Evolutionary conservation across 2,113 vertebrate genomes (phyloP).

Genomic region (Porphyrio hochstetteri): DNA sequence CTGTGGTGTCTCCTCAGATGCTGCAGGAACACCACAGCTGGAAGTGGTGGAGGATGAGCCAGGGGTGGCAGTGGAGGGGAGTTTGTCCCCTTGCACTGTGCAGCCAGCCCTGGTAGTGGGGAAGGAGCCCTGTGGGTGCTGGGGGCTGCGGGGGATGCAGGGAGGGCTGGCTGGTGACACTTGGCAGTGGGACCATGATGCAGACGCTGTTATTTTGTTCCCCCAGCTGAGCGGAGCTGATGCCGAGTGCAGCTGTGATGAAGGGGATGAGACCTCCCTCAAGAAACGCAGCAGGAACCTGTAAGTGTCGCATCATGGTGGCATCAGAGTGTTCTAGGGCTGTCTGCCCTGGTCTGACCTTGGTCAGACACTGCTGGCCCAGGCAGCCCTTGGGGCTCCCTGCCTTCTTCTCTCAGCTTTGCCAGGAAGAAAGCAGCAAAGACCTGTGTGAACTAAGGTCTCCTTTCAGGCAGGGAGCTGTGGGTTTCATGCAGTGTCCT

Average conservation of each 20-base stretch:
- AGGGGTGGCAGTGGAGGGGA: background rate
- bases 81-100: rapidly evolving
- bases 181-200: background rate
- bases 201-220: background rate
- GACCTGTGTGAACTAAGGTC: rapidly evolving
- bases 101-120: background rate
- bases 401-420: rapidly evolving
- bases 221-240: conserved; percentile 82
- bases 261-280: conserved; percentile 77
- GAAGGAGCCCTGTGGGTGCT: background rate
- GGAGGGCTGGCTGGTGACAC: background rate
- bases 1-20: background rate
- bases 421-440: background rate
- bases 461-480: background rate
- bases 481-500: no score
- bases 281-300: conserved; percentile 91
- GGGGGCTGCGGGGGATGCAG: rapidly evolving
- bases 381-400: background rate
- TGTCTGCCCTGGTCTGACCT: background rate
- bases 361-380: rapidly evolving
- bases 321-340: background rate
- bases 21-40: background rate
- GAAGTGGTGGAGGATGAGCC: background rate
- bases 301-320: conserved; percentile 74
- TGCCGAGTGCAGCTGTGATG: conserved; percentile 80